phyloP scores from a whole-genome alignment of 1,140 invertebrate genomes.

The Macrosteles quadrilineatus region DNA sequence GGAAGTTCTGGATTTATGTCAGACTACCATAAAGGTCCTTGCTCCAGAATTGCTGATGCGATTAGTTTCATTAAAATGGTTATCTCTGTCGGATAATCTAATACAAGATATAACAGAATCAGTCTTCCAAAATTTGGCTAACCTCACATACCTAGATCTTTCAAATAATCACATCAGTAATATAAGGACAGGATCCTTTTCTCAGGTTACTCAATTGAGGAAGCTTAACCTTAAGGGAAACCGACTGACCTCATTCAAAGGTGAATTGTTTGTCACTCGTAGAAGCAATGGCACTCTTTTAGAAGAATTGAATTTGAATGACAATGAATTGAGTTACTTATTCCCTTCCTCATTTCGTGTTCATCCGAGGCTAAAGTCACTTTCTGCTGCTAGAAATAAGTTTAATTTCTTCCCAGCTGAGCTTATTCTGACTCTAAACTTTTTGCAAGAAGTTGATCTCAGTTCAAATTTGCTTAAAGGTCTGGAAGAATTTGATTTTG shows the following conservation, averaged over 20 bases:
- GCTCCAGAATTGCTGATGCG: conserved; percentile 70
- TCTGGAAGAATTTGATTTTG: conserved; percentile 81
- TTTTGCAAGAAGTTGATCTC: conserved; percentile 72
- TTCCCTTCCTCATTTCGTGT: conserved; percentile 81
- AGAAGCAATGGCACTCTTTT: conserved; percentile 59
- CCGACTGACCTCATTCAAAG: conserved; percentile 72
- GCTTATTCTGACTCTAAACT: conserved; percentile 65
- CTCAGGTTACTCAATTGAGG: conserved; percentile 67
- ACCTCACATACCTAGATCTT: conserved; percentile 69
- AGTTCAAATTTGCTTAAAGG: conserved; percentile 72
- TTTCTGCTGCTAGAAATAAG: conserved; percentile 71
- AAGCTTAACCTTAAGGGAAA: conserved; percentile 68
- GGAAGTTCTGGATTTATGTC: conserved; percentile 69
- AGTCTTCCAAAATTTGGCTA: conserved; percentile 70
- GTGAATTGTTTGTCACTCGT: conserved; percentile 72
- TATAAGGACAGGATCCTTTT: conserved; percentile 68
- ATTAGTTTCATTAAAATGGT: conserved; percentile 61
- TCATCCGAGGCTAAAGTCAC: conserved; percentile 68
- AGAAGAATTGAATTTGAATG: conserved; percentile 69
- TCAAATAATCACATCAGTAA: conserved; percentile 75
- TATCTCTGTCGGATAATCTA: conserved; percentile 67
- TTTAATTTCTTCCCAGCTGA: conserved; percentile 82
- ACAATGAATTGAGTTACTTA: conserved; percentile 76
- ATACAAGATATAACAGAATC: conserved; percentile 70
- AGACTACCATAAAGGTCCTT: conserved; percentile 68